Evolutionary conservation across 2,113 vertebrate species (phyloP).

Genomic region (Athene cunicularia): DNA sequence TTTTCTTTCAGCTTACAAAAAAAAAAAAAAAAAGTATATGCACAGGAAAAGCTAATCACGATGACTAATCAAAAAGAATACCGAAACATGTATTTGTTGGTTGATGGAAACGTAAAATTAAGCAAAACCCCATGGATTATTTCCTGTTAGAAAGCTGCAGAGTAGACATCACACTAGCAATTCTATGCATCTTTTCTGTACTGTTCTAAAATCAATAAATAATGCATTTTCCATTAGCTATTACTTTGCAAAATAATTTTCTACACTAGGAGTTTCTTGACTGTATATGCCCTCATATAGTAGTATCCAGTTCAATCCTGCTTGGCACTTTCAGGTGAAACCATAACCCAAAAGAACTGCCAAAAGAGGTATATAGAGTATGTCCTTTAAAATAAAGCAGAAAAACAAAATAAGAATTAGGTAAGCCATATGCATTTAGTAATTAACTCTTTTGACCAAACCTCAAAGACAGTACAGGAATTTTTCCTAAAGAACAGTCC

Average conservation of each 20-base stretch:
- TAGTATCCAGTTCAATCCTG: background rate
- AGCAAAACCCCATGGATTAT: background rate
- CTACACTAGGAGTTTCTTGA: background rate
- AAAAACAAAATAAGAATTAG: background rate
- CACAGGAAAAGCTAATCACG: background rate
- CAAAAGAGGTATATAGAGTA: background rate
- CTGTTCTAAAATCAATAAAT: background rate
- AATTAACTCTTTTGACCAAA: background rate
- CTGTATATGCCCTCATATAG: background rate
- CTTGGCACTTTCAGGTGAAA: background rate
- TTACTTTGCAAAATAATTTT: background rate
- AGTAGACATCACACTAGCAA: background rate
- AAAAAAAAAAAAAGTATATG: background rate
- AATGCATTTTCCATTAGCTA: background rate
- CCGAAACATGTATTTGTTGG: background rate
- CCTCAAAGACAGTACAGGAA: background rate
- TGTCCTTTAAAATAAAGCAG: background rate
- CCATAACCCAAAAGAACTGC: background rate
- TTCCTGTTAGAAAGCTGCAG: background rate
- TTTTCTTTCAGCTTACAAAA: background rate
- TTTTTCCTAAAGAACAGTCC: background rate
- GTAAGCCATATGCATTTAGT: background rate
- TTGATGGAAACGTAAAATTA: background rate
- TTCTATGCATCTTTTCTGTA: background rate
- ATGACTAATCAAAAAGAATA: background rate